phyloP scores from a whole-genome alignment of 2,113 vertebrate genomes.

The Cephalopholis sonnerati region DNA sequence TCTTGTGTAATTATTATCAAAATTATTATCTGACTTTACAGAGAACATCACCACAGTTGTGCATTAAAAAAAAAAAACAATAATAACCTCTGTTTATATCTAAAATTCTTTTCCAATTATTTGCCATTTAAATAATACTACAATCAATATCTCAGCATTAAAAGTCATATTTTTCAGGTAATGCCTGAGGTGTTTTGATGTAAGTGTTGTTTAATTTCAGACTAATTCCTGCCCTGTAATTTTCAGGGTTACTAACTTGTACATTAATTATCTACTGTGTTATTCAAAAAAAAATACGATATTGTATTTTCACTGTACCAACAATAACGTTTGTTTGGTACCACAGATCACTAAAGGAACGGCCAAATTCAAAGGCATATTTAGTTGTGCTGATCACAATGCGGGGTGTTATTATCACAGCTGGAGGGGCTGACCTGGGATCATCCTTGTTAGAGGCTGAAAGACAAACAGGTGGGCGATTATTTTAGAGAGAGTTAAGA shows the following conservation, averaged over 20 bases:
- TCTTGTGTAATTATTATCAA: too few relatives aligned
- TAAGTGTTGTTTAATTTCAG: neutral
- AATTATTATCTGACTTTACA: too few relatives aligned
- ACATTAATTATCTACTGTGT: neutral
- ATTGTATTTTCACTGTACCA: neutral
- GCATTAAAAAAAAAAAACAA: too few relatives aligned
- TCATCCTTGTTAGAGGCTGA: neutral
- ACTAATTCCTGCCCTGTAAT: neutral
- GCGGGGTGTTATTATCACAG: neutral
- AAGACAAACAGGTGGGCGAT: neutral
- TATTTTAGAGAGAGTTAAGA: slow-evolving; percentile 1
- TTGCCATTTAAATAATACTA: too few relatives aligned
- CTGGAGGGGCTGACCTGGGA: neutral
- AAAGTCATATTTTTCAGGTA: neutral
- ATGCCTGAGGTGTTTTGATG: neutral
- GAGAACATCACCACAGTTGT: too few relatives aligned
- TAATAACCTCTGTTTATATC: too few relatives aligned
- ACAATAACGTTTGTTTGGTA: too few relatives aligned
- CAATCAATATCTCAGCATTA: neutral
- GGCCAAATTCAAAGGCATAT: neutral
- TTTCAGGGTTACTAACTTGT: neutral
- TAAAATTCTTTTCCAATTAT: too few relatives aligned
- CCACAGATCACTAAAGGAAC: neutral
- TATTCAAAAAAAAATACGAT: neutral
- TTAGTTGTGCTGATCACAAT: too few relatives aligned